These are phyloP conservation scores for Otocyon megalotis DNA, from an alignment of 2,113 vertebrate species.

Conservation along the genomic window DNA sequence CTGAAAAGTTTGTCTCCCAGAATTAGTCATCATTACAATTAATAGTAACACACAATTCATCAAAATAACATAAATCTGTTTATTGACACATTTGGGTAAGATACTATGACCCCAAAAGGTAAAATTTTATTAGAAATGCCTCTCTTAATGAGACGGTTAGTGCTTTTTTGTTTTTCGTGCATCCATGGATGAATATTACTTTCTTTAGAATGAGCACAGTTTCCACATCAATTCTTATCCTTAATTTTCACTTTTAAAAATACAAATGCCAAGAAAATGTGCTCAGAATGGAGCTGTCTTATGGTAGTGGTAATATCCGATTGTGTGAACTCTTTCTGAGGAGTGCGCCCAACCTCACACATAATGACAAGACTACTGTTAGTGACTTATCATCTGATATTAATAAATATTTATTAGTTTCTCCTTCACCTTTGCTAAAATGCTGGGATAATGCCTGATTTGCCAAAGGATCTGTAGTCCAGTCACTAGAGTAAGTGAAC, in stretches of 20 bases:
- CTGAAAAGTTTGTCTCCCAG: background rate
- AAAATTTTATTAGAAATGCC: background rate
- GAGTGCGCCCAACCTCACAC: background rate
- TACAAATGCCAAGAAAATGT: background rate
- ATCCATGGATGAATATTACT: background rate
- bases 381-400: background rate
- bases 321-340: background rate
- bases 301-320: background rate
- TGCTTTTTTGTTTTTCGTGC: background rate
- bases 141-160: background rate
- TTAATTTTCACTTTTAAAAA: slow-evolving; percentile 22
- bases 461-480: background rate
- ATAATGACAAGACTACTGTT: background rate
- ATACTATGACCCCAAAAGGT: background rate
- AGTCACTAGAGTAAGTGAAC: background rate
- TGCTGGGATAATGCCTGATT: background rate
- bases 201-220: background rate
- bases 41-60: background rate
- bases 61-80: background rate
- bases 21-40: background rate
- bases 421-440: slow-evolving; percentile 1
- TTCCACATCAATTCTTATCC: background rate
- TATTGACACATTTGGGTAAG: background rate
- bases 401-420: background rate
- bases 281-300: background rate